A percentile compares a stretch with the other conserved stretches of the same genome.
Conservation (phyloP, 2,888 invertebrate genomes). For the Schrankia costaestrigalis region DNA sequence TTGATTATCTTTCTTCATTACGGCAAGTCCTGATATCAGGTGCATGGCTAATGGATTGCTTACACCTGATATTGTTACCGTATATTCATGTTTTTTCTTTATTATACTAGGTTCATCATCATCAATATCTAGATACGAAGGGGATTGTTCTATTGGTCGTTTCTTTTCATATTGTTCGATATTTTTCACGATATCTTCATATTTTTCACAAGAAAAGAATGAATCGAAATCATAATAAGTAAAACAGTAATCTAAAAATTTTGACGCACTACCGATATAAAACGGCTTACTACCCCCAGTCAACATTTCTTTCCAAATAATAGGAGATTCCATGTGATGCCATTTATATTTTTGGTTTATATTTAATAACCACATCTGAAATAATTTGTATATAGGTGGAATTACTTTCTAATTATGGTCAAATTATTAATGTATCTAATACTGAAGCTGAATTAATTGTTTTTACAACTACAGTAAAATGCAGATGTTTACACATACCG, state of each 20-base stretch:
- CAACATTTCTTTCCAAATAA: slow-evolving; percentile 83
- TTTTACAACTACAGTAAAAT: not conserved
- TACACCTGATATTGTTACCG: slow-evolving; percentile 61
- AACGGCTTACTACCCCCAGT: slow-evolving; percentile 75
- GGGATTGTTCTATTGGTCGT: slow-evolving; percentile 29
- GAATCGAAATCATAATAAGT: slow-evolving; percentile 78
- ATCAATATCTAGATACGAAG: too few relatives aligned
- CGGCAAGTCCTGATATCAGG: slow-evolving; percentile 58
- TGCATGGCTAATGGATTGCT: slow-evolving; percentile 52
- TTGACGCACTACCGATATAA: slow-evolving; percentile 80
- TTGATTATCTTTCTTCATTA: slow-evolving; percentile 39
- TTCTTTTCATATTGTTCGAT: slow-evolving; percentile 51
- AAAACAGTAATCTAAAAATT: slow-evolving; percentile 83
- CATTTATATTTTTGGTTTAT: slow-evolving; percentile 76
- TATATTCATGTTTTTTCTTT: slow-evolving; percentile 33
- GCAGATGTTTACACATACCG: slow-evolving; percentile 45
- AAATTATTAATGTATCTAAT: not conserved
- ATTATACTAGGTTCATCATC: too few relatives aligned
- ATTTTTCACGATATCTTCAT: slow-evolving; percentile 47
- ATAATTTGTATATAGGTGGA: too few relatives aligned
- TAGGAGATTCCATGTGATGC: slow-evolving; percentile 77
- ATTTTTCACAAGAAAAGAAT: slow-evolving; percentile 50
- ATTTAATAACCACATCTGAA: slow-evolving; percentile 72
- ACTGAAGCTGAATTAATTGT: not conserved
- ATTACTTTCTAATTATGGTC: not conserved